Percentiles rank a stretch among this genome's conserved stretches.
These are phyloP conservation scores for Chrysochloris asiatica DNA, from an alignment of 2,113 vertebrate genomes.

Conservation along the genomic window DNA sequence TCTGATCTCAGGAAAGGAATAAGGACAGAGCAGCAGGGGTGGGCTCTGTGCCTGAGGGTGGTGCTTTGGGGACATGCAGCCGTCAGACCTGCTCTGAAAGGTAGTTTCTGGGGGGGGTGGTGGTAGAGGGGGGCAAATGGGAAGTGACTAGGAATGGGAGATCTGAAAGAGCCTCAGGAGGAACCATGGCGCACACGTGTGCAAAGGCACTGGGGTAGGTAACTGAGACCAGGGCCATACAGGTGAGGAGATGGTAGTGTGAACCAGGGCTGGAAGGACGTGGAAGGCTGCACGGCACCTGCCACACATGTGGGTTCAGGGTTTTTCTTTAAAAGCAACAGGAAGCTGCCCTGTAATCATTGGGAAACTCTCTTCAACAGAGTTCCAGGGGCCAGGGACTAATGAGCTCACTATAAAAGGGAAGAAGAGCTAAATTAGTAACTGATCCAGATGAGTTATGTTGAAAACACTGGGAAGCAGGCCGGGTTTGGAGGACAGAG, in stretches of 20 bases:
- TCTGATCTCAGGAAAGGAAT: background rate
- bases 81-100: too few species aligned
- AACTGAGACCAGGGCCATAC: background rate
- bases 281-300: fast-evolving
- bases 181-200: too few species aligned
- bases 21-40: background rate
- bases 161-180: background rate
- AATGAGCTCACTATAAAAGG: background rate
- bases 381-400: background rate
- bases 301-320: fast-evolving
- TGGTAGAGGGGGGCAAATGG: background rate
- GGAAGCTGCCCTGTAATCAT: too few species aligned
- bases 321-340: background rate
- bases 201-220: background rate
- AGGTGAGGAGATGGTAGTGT: too few species aligned
- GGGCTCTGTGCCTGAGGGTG: background rate
- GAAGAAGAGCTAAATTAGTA: too few species aligned
- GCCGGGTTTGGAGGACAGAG: background rate
- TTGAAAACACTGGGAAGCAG: background rate
- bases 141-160: background rate
- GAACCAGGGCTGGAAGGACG: background rate
- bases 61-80: background rate
- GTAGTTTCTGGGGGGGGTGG: too few species aligned
- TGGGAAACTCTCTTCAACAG: background rate
- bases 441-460: background rate